Evolutionary conservation across 2,888 invertebrate species (phyloP), one percentile per base, ranked within the genome.

Genomic region (Drosophila cracens): DNA sequence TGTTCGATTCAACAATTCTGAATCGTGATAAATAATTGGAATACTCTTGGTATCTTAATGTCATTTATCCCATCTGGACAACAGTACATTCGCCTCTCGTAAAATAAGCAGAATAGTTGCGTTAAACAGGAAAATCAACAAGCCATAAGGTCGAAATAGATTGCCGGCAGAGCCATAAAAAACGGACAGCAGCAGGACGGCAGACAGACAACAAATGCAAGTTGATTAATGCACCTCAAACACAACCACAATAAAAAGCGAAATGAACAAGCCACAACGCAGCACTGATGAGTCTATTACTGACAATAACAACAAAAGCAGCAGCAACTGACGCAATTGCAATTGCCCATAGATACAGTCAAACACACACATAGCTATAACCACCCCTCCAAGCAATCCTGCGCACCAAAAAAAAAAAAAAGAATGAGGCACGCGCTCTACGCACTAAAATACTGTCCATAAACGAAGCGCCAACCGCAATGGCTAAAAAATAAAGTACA

Each of bases 221-320:
- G 58, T 89, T 89, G 87, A 85, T 85, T 87, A 89, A 89, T 75
- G 84, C 85, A 89, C 73, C 71, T 76, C 57, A 69, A 83, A 68
- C 62, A 82, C 77, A 82, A 62, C 62, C 70, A 51, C 59, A 70
- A 66, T 40, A 62, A 46, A 87, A 88, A 76, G 70, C 64, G 16
- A 81, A 79, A 81, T 70, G 77, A 76, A 77, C 79, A 79, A 81
- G 69, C 62, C 61, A 69, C 76, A 70, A 74, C 57, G 65, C 58
- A 57, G 36, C 68, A 70, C 64, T 87, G 90, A 86, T 86, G 90
- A 87, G 85, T 79, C 90, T 79, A 89, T 89, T 85, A 89, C 70
- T 68, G 76, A 57, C 67, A 75, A 75, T 82, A 89, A 72, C 79
- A 78, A 82, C 69, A 77, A 81, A 66, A 56, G 76, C 38, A 67